These are phyloP conservation scores for Agelaius tricolor DNA, from an alignment of 2,113 vertebrate species.

Conservation along the genomic window DNA sequence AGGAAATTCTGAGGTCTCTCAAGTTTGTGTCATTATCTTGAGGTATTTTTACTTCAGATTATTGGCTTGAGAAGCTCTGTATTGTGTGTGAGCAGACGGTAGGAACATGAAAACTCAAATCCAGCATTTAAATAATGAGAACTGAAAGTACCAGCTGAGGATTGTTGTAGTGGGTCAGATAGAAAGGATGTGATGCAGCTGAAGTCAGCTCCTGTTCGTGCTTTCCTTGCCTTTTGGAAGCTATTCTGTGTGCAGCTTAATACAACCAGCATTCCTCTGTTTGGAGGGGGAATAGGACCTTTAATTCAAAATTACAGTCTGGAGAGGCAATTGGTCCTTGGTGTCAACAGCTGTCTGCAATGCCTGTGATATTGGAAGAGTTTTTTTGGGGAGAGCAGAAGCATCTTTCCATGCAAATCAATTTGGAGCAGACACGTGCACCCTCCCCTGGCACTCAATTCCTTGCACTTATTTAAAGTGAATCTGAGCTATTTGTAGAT, in stretches of 20 bases:
- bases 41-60: background rate
- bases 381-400: background rate
- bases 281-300: background rate
- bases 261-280: background rate
- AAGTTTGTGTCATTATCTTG: background rate
- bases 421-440: background rate
- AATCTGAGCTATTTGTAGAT: background rate
- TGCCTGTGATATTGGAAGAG: background rate
- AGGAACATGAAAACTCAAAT: conserved; percentile 79
- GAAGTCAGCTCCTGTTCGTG: background rate
- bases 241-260: background rate
- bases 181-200: background rate
- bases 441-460: background rate
- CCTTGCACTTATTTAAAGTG: background rate
- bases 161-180: background rate
- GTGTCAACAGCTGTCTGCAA: background rate
- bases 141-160: conserved; percentile 79
- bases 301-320: background rate
- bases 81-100: conserved; percentile 76
- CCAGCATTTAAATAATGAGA: conserved; percentile 79
- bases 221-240: background rate
- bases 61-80: background rate
- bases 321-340: background rate
- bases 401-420: background rate
- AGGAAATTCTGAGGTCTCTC: background rate